Evolutionary conservation across 2,888 invertebrate genomes (phyloP).

Genomic region (Drosophila pseudotakahashii): DNA sequence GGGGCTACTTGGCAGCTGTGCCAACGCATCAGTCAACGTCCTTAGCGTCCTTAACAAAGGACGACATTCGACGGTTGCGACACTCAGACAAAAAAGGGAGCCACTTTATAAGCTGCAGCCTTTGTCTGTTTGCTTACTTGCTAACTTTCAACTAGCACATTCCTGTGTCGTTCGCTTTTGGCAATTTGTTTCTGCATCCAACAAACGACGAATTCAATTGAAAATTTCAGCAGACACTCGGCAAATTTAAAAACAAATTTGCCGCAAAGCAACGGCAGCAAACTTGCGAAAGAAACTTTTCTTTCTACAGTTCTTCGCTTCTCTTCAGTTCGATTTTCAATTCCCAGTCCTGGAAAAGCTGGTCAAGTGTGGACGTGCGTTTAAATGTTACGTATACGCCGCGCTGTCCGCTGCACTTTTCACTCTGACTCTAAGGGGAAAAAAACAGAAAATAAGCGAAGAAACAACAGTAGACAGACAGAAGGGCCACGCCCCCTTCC

Average conservation of each 20-base stretch:
- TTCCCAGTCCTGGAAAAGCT: conserved; percentile 40
- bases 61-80: conserved; percentile 52
- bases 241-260: conserved; percentile 77
- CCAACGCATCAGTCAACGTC: conserved; percentile 81
- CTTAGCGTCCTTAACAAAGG: conserved; percentile 74
- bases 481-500: conserved; percentile 19
- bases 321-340: conserved; percentile 57
- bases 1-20: conserved; percentile 68
- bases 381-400: conserved; percentile 77
- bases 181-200: conserved; percentile 68
- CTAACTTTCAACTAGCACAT: conserved; percentile 36
- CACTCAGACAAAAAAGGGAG: conserved; percentile 43
- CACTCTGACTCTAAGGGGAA: conserved; percentile 46
- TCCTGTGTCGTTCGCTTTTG: conserved; percentile 49
- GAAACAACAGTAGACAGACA: conserved; percentile 31
- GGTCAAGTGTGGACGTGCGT: conserved; percentile 72
- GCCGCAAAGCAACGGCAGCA: conserved; percentile 67
- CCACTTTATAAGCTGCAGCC: conserved; percentile 68
- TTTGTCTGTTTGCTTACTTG: conserved; percentile 69
- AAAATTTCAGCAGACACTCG: conserved; percentile 68
- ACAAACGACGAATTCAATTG: conserved; percentile 74
- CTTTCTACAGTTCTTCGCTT: neutral
- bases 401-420: conserved; percentile 60
- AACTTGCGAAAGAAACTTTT: conserved; percentile 49
- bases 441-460: conserved; percentile 15